Evolutionary conservation across 2,888 invertebrate genomes (phyloP).

Genomic region (Microplitis manilae): DNA sequence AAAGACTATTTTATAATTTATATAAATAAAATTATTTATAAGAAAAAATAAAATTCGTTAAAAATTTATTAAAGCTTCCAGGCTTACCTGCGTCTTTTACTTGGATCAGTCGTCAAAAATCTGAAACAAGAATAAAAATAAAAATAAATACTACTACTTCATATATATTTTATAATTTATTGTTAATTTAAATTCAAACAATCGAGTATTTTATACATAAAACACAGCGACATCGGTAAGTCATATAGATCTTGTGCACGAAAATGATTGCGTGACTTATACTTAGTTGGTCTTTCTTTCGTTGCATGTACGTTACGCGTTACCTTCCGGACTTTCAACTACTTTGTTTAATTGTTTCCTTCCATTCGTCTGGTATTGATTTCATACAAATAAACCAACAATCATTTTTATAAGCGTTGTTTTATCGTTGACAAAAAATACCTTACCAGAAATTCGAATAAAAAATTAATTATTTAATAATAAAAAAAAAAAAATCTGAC

Average conservation of each 20-base stretch:
- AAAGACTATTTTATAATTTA: not conserved
- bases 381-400: not conserved
- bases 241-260: slow-evolving; percentile 9
- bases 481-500: not conserved
- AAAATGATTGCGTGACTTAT: slow-evolving; percentile 26
- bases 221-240: not conserved
- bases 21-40: not conserved
- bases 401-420: not conserved
- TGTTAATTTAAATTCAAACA: not conserved
- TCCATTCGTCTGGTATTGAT: slow-evolving; percentile 24
- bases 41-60: too few relatives aligned
- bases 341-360: slow-evolving; percentile 33
- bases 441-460: not conserved
- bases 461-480: not conserved
- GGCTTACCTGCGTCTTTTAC: not conserved
- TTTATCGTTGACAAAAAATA: not conserved
- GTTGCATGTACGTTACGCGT: slow-evolving; percentile 29
- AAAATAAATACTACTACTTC: not conserved
- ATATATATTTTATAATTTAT: too few relatives aligned
- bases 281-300: slow-evolving; percentile 27
- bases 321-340: slow-evolving; percentile 7
- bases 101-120: not conserved
- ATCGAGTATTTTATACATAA: not conserved
- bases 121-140: not conserved
- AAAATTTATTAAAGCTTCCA: not conserved